Evolutionary conservation across 2,888 invertebrate species (phyloP), one percentile per base, ranked within the genome.

Genomic region (Aspidiotus destructor): DNA sequence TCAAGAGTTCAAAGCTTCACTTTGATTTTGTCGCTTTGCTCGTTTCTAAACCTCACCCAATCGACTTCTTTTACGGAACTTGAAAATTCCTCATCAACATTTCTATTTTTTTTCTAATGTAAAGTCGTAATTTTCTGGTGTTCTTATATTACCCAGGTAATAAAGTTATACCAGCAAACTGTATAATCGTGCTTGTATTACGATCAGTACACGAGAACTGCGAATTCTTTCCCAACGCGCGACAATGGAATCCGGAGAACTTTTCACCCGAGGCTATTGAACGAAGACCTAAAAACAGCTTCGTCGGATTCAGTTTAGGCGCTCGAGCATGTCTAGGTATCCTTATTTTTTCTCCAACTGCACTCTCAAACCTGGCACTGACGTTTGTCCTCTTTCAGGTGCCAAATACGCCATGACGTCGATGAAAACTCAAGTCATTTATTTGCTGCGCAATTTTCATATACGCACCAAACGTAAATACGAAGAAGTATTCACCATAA

Each of bases 401-500:
- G 15, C 62, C 16, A 62, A 62, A 17, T 62, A 62, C 28, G 62
- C 62, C 3, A 62, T 62, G 62, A 8, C 16, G 28, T 62, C 62
- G 44, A 62, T 62, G 44, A 62, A 62, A 44, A 62, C 62, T 11
- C 62, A 62, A 48, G 10, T 62, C 10, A n/a, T 15, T 8, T 17
- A 62, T 16, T n/a, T 62, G 1, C 7, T 62, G n/a, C 62, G 44
- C 15, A 62, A 17, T 44, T 62, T 44, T 17, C n/a, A 48, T 13
- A 10, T 62, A 44, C n/a, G 28, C 2, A 15, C 48, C 48, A 28
- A 48, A 8, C 42, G 42, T 8, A 7, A 15, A 15, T 44, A 44
- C 11, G n/a, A 42, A 11, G 62, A 62, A 28, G 48, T 62, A 7
- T 13, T 44, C 8, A 28, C 28, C 10, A 48, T 48, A 8, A 44